Evolutionary conservation across 1,140 invertebrate species (phyloP), one percentile per base, ranked within the genome.

Genomic region (Phenacoccus solenopsis): DNA sequence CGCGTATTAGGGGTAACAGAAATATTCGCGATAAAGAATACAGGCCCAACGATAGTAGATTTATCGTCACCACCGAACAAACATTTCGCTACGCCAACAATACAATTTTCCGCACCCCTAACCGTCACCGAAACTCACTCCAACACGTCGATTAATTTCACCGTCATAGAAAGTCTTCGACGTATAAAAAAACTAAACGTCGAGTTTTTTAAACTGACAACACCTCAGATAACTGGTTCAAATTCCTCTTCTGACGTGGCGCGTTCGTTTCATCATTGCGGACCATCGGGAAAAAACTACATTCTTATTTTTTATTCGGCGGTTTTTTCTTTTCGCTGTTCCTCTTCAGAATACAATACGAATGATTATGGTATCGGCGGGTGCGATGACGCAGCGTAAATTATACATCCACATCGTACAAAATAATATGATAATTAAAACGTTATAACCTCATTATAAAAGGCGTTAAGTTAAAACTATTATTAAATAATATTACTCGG

Each of bases 401-500:
- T n/a, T n/a, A n/a, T 16, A 49, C 3, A 9, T 9, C 16, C 38
- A n/a, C 4, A 10, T 49, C 38, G 38, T 3, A 64, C 59, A 27
- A 64, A 24, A 27, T 64, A 64, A 64, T 64, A 64, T 16, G 59
- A 64, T 64, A 64, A 64, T 64, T 64, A 64, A 64, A 64, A 64
- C 59, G 59, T 64, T 64, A 64, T 64, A 64, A 64, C 59, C 59
- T 64, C 59, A 22, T 64, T 64, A 64, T 16, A 25, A 64, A 64
- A 64, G 20, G 21, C 59, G 10, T 20, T 20, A 9, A 27, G 20
- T 64, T 38, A 38, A 64, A 64, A 64, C 59, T 64, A 27, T 64
- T 64, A 64, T 64, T 64, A 64, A 64, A 64, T 64, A 64, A 64
- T 64, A 64, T 64, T 64, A 64, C 59, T 64, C 59, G 59, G 59